phyloP scores from a whole-genome alignment of 2,113 vertebrate species.

The Myiozetetes cayanensis region DNA sequence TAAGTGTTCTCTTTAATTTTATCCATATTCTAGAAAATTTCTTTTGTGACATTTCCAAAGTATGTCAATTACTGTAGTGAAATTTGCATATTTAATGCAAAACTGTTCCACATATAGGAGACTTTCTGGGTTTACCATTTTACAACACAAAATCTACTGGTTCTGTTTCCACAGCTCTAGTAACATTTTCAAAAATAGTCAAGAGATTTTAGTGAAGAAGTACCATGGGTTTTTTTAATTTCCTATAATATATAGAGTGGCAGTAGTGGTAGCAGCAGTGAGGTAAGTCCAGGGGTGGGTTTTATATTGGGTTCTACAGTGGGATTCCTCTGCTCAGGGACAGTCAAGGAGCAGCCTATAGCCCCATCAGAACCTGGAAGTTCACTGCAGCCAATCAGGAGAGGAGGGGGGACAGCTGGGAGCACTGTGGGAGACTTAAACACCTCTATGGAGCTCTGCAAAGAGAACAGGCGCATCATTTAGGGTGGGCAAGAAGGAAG shows the following conservation, averaged over 20 bases:
- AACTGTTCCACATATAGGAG: rapidly evolving
- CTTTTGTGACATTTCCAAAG: background rate
- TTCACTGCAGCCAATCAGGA: background rate
- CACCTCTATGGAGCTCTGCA: background rate
- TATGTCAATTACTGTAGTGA: background rate
- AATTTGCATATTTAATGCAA: background rate
- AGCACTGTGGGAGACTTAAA: background rate
- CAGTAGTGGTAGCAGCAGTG: background rate
- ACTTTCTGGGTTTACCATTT: background rate
- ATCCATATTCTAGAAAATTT: background rate
- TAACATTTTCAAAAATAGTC: background rate
- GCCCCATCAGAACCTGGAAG: background rate
- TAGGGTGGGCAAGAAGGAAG: rapidly evolving
- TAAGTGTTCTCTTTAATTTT: background rate
- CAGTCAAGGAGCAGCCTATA: background rate
- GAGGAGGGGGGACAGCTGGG: rapidly evolving
- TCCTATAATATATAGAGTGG: background rate
- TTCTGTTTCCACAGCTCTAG: background rate
- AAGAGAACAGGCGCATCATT: background rate
- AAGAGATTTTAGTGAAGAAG: background rate
- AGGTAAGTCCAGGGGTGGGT: background rate
- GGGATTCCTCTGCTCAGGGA: background rate
- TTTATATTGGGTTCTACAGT: background rate
- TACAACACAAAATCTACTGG: background rate
- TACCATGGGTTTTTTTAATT: rapidly evolving